A percentile compares a stretch with the other conserved stretches of the same genome.
These are phyloP conservation scores for Halichoeres trimaculatus DNA, from an alignment of 2,113 vertebrate species.

Conservation along the genomic window DNA sequence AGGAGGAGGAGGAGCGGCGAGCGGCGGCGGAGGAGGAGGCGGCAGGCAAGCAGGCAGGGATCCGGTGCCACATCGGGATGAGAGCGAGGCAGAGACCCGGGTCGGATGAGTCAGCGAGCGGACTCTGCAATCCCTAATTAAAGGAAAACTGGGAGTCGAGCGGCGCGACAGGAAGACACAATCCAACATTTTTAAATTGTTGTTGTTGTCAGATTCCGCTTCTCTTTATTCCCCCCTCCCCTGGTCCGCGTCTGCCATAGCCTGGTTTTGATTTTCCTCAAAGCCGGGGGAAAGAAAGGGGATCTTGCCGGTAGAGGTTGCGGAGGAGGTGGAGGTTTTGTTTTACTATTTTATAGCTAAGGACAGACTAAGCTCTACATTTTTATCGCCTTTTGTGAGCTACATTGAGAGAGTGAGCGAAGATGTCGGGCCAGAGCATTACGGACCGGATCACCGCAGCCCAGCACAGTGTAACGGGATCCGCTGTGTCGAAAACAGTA, in stretches of 20 bases:
- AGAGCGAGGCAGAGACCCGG: slow-evolving; percentile 65
- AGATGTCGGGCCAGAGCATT: slow-evolving; percentile 98
- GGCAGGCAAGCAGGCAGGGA: slow-evolving; percentile 48
- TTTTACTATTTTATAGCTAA: slow-evolving; percentile 13
- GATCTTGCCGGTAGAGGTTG: slow-evolving; percentile 51
- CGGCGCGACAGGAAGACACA: slow-evolving; percentile 14
- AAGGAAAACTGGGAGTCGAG: slow-evolving; percentile 19
- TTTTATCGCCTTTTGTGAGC: slow-evolving; percentile 49
- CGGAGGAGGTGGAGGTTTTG: slow-evolving; percentile 58
- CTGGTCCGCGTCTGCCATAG: slow-evolving; percentile 61
- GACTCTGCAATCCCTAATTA: slow-evolving; percentile 57
- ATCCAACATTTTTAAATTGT: slow-evolving; percentile 12
- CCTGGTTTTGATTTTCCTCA: slow-evolving; percentile 55
- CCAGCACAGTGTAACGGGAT: slow-evolving; percentile 98
- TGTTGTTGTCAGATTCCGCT: slow-evolving; percentile 47
- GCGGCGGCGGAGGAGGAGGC: slow-evolving; percentile 12
- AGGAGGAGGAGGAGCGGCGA: slow-evolving; percentile 27
- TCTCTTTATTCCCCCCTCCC: slow-evolving; percentile 74
- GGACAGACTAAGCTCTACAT: slow-evolving; percentile 10
- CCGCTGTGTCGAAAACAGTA: slow-evolving; percentile 94
- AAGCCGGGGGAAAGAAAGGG: slow-evolving; percentile 48
- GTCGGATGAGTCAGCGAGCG: slow-evolving; percentile 78
- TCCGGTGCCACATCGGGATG: slow-evolving; percentile 71
- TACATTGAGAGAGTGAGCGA: slow-evolving; percentile 58
- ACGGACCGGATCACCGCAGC: slow-evolving; percentile 97